Evolutionary conservation across 2,113 vertebrate species (phyloP).

Genomic region (Casuarius casuarius): DNA sequence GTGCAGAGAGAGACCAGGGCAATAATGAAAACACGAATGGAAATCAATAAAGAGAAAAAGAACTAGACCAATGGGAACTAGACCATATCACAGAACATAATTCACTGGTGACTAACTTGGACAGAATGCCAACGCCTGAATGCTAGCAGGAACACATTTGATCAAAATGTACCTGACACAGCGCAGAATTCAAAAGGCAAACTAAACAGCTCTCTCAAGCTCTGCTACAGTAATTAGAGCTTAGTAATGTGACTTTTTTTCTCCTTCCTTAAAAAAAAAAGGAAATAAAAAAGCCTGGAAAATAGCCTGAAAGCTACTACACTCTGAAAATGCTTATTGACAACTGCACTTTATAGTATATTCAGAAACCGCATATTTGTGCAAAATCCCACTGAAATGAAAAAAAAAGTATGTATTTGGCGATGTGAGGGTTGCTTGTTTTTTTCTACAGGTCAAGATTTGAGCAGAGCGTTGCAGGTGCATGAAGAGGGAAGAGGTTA

Average conservation of each 20-base stretch:
- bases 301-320: not conserved
- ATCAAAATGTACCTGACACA: slow-evolving; percentile 52
- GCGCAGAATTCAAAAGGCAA: slow-evolving; percentile 42
- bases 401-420: not conserved
- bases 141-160: slow-evolving; percentile 43
- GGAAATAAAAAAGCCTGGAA: not conserved
- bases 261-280: not conserved
- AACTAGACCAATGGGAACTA: slow-evolving; percentile 39
- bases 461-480: not conserved
- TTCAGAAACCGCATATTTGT: not conserved
- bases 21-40: slow-evolving; percentile 44
- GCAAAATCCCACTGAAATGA: not conserved
- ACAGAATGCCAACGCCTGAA: slow-evolving; percentile 51
- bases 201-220: slow-evolving; percentile 44
- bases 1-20: slow-evolving; percentile 17
- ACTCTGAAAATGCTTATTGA: not conserved
- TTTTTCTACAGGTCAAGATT: not conserved
- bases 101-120: slow-evolving; percentile 56
- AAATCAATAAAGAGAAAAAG: slow-evolving; percentile 61
- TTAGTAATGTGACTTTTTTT: not conserved
- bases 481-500: not conserved
- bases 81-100: slow-evolving; percentile 58
- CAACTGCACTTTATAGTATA: not conserved
- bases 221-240: slow-evolving; percentile 21
- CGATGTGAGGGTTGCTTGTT: fast-evolving